These are phyloP conservation scores for Heliothis subflexa DNA, from an alignment of 1,140 invertebrate genomes.

Conservation along the genomic window DNA sequence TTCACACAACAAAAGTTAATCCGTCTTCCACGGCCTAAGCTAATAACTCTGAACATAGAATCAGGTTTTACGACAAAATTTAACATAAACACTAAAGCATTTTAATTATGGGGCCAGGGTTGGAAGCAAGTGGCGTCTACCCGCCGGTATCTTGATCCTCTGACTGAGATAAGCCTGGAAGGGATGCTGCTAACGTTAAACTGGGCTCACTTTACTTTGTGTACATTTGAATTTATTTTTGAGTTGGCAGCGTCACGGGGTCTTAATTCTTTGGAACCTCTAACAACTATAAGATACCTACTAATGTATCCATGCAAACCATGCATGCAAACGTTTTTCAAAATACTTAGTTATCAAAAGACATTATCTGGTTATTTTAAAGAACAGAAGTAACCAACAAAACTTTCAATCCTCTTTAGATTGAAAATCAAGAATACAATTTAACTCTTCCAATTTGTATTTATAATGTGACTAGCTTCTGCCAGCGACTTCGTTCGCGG, in stretches of 20 bases:
- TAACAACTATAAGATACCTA: too few species aligned
- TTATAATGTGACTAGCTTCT: too few species aligned
- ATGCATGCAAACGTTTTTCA: too few species aligned
- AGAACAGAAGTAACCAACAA: neutral
- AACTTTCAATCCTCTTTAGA: neutral
- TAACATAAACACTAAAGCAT: slow-evolving; percentile 45
- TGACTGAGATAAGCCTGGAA: slow-evolving; percentile 20
- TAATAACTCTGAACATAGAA: slow-evolving; percentile 34
- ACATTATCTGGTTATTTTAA: neutral
- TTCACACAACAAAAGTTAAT: slow-evolving; percentile 15
- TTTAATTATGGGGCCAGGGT: slow-evolving; percentile 35
- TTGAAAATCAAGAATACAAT: slow-evolving; percentile 7
- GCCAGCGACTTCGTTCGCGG: too few species aligned
- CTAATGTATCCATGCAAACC: too few species aligned
- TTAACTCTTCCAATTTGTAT: neutral
- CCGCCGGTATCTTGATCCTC: slow-evolving; percentile 18
- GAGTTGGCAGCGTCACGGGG: neutral
- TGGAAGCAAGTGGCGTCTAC: slow-evolving; percentile 9
- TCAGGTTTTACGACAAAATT: slow-evolving; percentile 35
- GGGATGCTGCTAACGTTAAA: slow-evolving; percentile 6
- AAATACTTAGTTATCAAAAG: too few species aligned
- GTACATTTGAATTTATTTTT: slow-evolving; percentile 32
- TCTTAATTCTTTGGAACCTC: neutral
- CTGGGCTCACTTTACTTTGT: slow-evolving; percentile 16
- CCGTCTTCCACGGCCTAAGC: slow-evolving; percentile 15